These are phyloP conservation scores for Falco peregrinus DNA, from an alignment of 2,797 vertebrate species.

Conservation along the genomic window DNA sequence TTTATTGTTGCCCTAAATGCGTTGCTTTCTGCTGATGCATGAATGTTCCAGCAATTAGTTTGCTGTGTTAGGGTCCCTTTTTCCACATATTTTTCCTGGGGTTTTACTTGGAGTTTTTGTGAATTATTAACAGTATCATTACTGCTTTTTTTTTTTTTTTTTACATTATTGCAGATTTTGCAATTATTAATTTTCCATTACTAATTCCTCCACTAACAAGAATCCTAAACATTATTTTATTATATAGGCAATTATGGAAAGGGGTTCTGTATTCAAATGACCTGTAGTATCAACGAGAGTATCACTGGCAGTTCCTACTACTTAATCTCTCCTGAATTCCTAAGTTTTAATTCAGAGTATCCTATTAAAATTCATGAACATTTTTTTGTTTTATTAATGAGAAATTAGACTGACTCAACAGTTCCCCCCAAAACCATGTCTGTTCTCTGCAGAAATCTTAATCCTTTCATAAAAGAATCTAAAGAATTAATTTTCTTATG, in stretches of 20 bases:
- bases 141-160: background rate
- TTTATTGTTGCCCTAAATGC: background rate
- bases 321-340: background rate
- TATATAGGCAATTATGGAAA: background rate
- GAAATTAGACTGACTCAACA: background rate
- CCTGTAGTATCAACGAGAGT: background rate
- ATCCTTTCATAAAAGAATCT: background rate
- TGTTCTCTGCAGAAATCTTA: background rate
- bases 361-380: background rate
- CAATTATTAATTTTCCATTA: background rate
- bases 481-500: background rate
- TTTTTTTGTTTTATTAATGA: background rate
- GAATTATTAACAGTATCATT: background rate
- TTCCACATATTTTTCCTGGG: background rate
- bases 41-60: background rate
- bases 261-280: background rate
- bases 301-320: background rate
- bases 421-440: rapidly evolving
- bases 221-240: background rate
- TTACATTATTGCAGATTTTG: background rate
- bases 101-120: background rate
- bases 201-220: background rate
- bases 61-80: background rate
- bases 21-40: conserved; percentile 37
- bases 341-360: background rate